A percentile compares a stretch with the other conserved stretches of the same genome.
Evolutionary conservation across 2,888 invertebrate genomes (phyloP).

Genomic region (Nezara viridula): DNA sequence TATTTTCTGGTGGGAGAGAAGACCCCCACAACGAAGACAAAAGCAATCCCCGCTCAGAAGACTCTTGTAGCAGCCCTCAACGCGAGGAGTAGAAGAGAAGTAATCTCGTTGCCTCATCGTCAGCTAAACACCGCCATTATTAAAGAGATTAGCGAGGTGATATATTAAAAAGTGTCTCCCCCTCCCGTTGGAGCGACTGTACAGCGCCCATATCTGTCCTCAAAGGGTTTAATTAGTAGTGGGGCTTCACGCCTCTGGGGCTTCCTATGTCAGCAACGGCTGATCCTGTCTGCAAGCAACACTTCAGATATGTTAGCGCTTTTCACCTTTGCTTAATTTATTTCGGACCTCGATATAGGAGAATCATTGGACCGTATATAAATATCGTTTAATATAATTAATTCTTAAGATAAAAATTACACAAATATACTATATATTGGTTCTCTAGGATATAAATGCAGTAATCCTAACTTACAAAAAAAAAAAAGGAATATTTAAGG

Average conservation of each 20-base stretch:
- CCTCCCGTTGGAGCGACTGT: neutral
- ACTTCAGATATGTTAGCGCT: neutral
- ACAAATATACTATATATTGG: too few species aligned
- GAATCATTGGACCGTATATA: too few species aligned
- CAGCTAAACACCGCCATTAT: constrained; percentile 39
- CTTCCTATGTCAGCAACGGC: neutral
- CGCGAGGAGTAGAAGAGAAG: neutral
- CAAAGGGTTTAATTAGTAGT: constrained; percentile 53
- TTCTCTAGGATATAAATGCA: too few species aligned
- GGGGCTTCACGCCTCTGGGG: constrained; percentile 31
- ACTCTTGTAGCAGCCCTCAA: neutral
- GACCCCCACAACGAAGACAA: neutral
- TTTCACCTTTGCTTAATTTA: neutral
- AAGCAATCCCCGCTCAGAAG: neutral
- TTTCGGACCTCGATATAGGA: too few species aligned
- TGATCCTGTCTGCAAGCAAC: neutral
- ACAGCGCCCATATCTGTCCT: constrained; percentile 13
- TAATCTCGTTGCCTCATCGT: constrained; percentile 17
- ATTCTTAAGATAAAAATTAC: too few species aligned
- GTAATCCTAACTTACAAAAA: too few species aligned
- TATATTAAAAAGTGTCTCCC: constrained; percentile 23
- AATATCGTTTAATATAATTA: too few species aligned
- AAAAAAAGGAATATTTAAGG: too few species aligned
- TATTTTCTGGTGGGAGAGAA: neutral
- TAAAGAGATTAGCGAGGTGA: constrained; percentile 35